phyloP scores from a whole-genome alignment of 2,113 vertebrate species.

The Procavia capensis region DNA sequence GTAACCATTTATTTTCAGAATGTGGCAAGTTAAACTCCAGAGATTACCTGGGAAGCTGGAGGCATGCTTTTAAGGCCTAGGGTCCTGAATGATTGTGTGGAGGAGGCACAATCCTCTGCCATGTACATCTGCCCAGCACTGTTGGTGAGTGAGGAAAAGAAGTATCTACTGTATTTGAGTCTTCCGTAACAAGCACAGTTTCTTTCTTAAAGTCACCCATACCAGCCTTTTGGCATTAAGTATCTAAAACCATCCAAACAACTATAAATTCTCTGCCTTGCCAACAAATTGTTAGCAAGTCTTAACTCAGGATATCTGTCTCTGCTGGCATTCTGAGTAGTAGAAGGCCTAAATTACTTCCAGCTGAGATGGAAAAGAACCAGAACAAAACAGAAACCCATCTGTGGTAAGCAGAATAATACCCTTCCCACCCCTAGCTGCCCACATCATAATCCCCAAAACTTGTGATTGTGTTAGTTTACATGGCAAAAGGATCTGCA shows the following conservation, averaged over 20 bases:
- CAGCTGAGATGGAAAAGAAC: conserved; percentile 73
- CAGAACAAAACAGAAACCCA: conserved; percentile 58
- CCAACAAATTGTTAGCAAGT: conserved; percentile 68
- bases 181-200: neutral
- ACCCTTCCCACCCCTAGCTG: neutral
- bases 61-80: neutral
- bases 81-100: neutral
- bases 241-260: conserved; percentile 21
- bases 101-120: neutral
- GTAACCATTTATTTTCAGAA: neutral
- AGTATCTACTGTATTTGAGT: neutral
- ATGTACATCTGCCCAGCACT: neutral
- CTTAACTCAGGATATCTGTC: conserved; percentile 61
- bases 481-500: neutral
- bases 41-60: neutral
- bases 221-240: conserved; percentile 50
- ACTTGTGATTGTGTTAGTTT: neutral
- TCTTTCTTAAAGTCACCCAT: conserved; percentile 36
- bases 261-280: conserved; percentile 9
- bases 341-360: conserved; percentile 63
- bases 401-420: conserved; percentile 18
- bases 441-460: neutral
- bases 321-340: conserved; percentile 62
- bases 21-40: neutral
- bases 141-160: conserved; percentile 10